Conservation (phyloP, 2,888 invertebrate species). For the Pammene aurita region DNA sequence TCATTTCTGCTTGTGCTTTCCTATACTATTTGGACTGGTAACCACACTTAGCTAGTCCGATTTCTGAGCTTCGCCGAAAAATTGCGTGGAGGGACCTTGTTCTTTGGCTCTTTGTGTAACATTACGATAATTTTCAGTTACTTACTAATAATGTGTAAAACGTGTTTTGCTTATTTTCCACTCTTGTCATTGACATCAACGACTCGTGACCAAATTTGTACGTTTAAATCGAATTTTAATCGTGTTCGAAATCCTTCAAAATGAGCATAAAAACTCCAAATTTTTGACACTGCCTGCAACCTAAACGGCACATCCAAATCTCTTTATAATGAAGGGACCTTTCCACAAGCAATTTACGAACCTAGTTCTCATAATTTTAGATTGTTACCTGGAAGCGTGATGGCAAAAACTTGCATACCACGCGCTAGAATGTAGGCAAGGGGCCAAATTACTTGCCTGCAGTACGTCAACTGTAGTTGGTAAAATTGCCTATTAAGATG, state of each 20-base stretch:
- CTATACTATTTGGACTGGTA: too few relatives aligned
- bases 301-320: slow-evolving; percentile 23
- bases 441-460: slow-evolving; percentile 68
- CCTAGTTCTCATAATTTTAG: slow-evolving; percentile 51
- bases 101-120: too few relatives aligned
- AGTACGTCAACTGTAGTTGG: slow-evolving; percentile 61
- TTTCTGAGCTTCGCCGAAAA: too few relatives aligned
- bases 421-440: slow-evolving; percentile 68
- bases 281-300: neutral
- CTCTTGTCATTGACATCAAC: neutral
- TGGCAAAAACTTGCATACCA: slow-evolving; percentile 63
- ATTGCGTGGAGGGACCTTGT: too few relatives aligned
- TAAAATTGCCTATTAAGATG: slow-evolving; percentile 56
- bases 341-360: slow-evolving; percentile 17
- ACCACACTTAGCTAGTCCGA: too few relatives aligned
- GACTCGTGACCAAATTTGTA: neutral
- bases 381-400: slow-evolving; percentile 60
- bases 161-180: too few relatives aligned
- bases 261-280: neutral
- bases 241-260: slow-evolving; percentile 1
- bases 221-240: slow-evolving; percentile 6
- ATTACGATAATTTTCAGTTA: too few relatives aligned
- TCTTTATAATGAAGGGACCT: slow-evolving; percentile 33
- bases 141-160: too few relatives aligned
- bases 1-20: too few relatives aligned